A percentile compares a stretch with the other conserved stretches of the same genome.
phyloP scores from a whole-genome alignment of 2,797 vertebrate genomes.

The Monodelphis domestica region DNA sequence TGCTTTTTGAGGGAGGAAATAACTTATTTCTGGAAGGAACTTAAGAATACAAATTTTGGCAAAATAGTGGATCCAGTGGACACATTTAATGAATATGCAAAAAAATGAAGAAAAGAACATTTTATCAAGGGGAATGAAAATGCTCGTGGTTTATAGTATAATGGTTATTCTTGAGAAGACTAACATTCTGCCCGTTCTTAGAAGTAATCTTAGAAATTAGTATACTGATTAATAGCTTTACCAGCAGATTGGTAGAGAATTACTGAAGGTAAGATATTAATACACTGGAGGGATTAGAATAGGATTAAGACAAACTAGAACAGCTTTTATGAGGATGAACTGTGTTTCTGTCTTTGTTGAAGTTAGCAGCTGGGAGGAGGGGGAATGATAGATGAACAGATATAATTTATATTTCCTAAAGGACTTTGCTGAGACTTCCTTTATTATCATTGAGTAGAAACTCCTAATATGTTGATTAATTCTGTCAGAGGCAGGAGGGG shows the following conservation, averaged over 20 bases:
- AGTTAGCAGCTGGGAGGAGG: conserved; percentile 10
- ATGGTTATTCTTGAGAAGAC: conserved; percentile 29
- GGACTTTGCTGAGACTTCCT: not conserved
- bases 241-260: not conserved
- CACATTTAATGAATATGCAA: conserved; percentile 21
- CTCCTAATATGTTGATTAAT: not conserved
- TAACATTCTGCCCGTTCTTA: conserved; percentile 8
- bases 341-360: conserved; percentile 1
- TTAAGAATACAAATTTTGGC: conserved; percentile 47
- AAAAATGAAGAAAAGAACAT: not conserved
- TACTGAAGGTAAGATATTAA: conserved; percentile 4
- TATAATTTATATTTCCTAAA: not conserved
- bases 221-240: conserved; percentile 13
- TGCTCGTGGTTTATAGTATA: not conserved
- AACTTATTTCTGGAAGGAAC: conserved; percentile 17
- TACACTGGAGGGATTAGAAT: not conserved
- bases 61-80: conserved; percentile 50
- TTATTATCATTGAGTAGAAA: not conserved
- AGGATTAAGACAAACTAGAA: not conserved
- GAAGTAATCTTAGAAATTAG: not conserved
- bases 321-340: not conserved
- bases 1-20: not conserved
- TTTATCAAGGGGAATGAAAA: not conserved
- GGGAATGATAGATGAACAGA: not conserved
- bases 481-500: too few relatives aligned